Base-by-base conservation (phyloP, 2,797 vertebrate species). In the Chromobotia macracanthus region DNA sequence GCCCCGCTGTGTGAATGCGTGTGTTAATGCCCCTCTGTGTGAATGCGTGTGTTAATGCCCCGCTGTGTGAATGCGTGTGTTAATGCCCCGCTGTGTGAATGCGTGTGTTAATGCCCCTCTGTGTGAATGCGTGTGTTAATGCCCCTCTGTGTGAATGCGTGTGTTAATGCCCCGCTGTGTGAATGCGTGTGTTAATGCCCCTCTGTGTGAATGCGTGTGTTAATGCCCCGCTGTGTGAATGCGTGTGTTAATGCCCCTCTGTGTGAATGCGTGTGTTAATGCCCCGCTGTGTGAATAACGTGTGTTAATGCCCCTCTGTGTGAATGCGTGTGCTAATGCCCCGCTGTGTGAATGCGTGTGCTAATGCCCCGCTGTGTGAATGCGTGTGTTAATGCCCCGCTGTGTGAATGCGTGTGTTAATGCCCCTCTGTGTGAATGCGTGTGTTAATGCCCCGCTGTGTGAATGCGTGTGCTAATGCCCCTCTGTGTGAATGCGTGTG, bases 241-340 rank as follows among this genome's bases (percentile, higher is more conserved):
- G n/a, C n/a, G n/a, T n/a, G n/a, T n/a, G n/a, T 74, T 51, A 51
- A 48, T 69, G 28, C 46, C 21, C 67, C 10, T 23, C 10, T 11
- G 69, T 75, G 19, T 51, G 68, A 25, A 6, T 51, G 50, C 41
- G 10, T 18, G 69, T 64, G 13, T 2, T n/a, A n/a, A n/a, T n/a
- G n/a, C n/a, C n/a, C n/a, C n/a, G n/a, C n/a, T n/a, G n/a, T n/a
- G n/a, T n/a, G n/a, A n/a, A n/a, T n/a, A n/a, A n/a, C n/a, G n/a
- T n/a, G n/a, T n/a, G n/a, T 74, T 51, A 51, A 48, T 69, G 28
- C 46, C 21, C 67, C 10, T 23, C 10, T 11, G 69, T 75, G 19
- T 51, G 68, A 25, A 6, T 51, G 50, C 41, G 10, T 18, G 69
- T 64, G 13, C 63, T 51, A 51, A 48, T 69, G 28, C 46, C 21